Evolutionary conservation across 2,888 invertebrate genomes (phyloP).

Genomic region (Taenaris catops): DNA sequence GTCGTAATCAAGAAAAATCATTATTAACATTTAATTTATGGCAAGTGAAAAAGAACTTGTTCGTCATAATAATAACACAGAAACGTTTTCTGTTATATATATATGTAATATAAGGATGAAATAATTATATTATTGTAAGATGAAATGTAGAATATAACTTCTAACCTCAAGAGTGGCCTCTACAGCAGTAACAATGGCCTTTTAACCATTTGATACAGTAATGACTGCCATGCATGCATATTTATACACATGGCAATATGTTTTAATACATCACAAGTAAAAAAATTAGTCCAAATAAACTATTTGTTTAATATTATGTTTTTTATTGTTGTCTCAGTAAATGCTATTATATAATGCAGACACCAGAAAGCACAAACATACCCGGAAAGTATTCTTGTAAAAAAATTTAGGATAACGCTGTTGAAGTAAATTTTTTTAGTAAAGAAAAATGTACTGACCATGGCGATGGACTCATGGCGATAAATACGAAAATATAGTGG

Average conservation of each 20-base stretch:
- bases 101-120: conserved; percentile 11
- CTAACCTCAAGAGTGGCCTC: conserved; percentile 31
- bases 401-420: no score
- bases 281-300: conserved; percentile 59
- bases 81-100: conserved; percentile 14
- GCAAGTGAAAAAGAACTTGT: conserved; percentile 10
- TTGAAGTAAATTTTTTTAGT: no score
- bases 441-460: no score
- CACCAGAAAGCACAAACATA: no score
- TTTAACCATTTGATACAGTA: conserved; percentile 30
- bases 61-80: conserved; percentile 10
- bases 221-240: conserved; percentile 48
- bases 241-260: conserved; percentile 25
- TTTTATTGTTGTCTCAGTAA: conserved; percentile 23
- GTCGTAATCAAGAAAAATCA: conserved; percentile 49
- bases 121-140: conserved; percentile 14
- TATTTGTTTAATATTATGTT: conserved; percentile 52
- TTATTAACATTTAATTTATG: conserved; percentile 51
- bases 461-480: no score
- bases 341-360: no score
- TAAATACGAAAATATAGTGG: no score
- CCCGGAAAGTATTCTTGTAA: no score
- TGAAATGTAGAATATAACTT: conserved; percentile 23
- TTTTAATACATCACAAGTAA: conserved; percentile 68
- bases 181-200: conserved; percentile 28